Evolutionary conservation across 2,113 vertebrate species (phyloP), one percentile per base, ranked within the genome.

Genomic region (Polypterus senegalus): DNA sequence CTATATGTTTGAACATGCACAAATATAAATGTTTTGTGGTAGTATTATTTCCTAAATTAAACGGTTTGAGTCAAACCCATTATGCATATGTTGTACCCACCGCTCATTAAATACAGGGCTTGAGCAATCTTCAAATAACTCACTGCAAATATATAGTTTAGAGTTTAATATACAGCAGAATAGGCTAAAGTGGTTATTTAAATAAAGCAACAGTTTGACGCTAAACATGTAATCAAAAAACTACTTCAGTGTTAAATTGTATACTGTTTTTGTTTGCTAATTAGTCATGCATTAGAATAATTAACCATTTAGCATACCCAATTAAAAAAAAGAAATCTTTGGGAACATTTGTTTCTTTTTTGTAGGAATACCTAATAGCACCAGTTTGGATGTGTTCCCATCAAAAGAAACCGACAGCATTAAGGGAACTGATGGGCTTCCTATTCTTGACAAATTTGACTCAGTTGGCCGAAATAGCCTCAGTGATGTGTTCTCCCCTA

Each of bases 401-500:
- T 79, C 79, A 64, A 86, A 85, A 70, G 92, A 94, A 73, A 78
- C 79, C 5, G 89, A 93, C 62, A 81, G 79, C 27, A 85, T 84
- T 9, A 86, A 77, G 72, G 80, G 55, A 56, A n/a, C 75, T 1
- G 86, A 83, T 61, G 64, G n/a, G 5, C 61, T 60, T 10, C 60
- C 71, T 27, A 65, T 71, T 48, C 48, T 71, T 59, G 89, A 78
- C 58, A 83, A 72, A 73, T 70, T 86, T 63, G 83, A 78, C 69
- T 75, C 76, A 47, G 72, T 87, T 7, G 72, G 86, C 57, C 84
- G 84, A 57, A 91, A 74, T 80, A 98, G 94, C 73, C 79, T 97
- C 75, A 81, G 87, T 60, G 93, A 96, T 68, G 64, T 94, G 59
- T 97, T 97, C 78, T 97, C 94, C 74, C 94, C 93, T 3, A 52